Conservation (phyloP, 2,797 vertebrate genomes). For the Podarcis siculus region DNA sequence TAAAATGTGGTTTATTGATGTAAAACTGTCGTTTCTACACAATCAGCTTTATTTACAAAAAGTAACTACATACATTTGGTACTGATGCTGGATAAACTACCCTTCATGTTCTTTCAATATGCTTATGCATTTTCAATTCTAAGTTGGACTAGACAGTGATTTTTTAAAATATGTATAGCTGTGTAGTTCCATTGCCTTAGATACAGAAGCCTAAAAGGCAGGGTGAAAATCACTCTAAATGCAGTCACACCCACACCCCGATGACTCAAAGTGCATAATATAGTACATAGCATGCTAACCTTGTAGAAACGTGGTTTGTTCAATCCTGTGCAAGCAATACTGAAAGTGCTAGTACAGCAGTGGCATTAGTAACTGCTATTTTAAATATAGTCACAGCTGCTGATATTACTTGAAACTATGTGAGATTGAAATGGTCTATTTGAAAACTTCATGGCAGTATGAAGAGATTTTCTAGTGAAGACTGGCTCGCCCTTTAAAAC, state of each 20-base stretch:
- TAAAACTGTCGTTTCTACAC: slow-evolving; percentile 41
- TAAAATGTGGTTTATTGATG: slow-evolving; percentile 54
- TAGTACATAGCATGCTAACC: neutral
- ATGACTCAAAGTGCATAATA: neutral
- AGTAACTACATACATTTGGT: slow-evolving; percentile 58
- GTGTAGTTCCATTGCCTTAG: neutral
- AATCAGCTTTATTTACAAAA: slow-evolving; percentile 74
- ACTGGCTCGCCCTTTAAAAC: slow-evolving; percentile 41
- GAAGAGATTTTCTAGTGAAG: slow-evolving; percentile 8
- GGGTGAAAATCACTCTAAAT: neutral
- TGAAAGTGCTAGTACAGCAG: neutral
- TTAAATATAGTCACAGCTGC: neutral
- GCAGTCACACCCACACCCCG: neutral
- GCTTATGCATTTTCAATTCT: neutral
- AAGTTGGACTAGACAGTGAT: neutral
- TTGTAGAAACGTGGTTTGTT: neutral
- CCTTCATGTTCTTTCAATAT: neutral
- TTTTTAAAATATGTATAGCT: slow-evolving; percentile 1
- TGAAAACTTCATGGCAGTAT: neutral
- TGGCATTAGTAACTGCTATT: neutral
- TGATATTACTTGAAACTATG: neutral
- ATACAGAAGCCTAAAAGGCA: neutral
- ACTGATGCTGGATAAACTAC: slow-evolving; percentile 43
- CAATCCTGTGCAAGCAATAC: neutral
- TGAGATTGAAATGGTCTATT: neutral